phyloP scores from a whole-genome alignment of 2,113 vertebrate species.

The Hucho hucho region DNA sequence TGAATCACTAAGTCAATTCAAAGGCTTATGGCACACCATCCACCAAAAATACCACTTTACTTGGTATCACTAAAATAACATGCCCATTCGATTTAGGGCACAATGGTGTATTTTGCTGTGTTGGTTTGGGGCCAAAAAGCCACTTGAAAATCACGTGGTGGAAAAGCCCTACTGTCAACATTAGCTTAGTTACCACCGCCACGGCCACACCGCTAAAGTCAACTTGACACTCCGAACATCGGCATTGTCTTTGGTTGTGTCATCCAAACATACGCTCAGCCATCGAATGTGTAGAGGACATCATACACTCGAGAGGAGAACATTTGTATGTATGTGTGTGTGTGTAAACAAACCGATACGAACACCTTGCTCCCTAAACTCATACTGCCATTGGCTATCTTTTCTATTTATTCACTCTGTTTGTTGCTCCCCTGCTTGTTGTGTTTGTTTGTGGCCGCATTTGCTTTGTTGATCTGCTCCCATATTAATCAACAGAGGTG shows the following conservation, averaged over 20 bases:
- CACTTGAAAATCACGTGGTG: constrained; percentile 62
- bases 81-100: constrained; percentile 36
- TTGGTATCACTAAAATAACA: constrained; percentile 4
- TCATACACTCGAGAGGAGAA: constrained; percentile 42
- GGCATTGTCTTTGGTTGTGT: constrained; percentile 52
- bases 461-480: constrained; percentile 1
- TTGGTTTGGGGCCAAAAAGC: constrained; percentile 58
- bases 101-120: constrained; percentile 40
- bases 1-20: not conserved
- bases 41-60: not conserved
- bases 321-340: constrained; percentile 3
- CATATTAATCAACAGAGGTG: not conserved
- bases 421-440: constrained; percentile 11
- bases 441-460: not conserved
- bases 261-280: constrained; percentile 61
- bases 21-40: not conserved
- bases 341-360: constrained; percentile 17
- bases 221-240: constrained; percentile 68
- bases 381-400: not conserved
- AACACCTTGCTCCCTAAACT: constrained; percentile 26
- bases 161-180: constrained; percentile 74
- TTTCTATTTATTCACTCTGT: constrained; percentile 4
- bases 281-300: constrained; percentile 57
- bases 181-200: constrained; percentile 61
- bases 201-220: constrained; percentile 66